Conservation (phyloP, 2,888 invertebrate genomes). For the Crematogaster levior region DNA sequence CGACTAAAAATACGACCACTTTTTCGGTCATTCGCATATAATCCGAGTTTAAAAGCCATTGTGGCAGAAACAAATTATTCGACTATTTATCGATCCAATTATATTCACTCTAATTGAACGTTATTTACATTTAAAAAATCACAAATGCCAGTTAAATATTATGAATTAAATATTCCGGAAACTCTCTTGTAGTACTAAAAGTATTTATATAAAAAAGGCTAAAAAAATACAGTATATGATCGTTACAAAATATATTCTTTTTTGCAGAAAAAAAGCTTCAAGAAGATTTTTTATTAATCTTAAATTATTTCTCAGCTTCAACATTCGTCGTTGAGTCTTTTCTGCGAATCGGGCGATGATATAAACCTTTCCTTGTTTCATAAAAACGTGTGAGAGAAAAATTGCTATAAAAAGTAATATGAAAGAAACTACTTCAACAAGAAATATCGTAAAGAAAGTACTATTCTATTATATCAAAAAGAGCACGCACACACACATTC, state of each 20-base stretch:
- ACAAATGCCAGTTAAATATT: background rate
- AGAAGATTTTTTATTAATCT: background rate
- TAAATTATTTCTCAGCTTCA: background rate
- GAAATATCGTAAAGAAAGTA: background rate
- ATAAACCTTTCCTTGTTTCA: background rate
- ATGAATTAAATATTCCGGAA: background rate
- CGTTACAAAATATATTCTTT: background rate
- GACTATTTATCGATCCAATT: constrained; percentile 30
- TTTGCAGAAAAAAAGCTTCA: background rate
- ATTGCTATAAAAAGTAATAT: background rate
- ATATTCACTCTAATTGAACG: constrained; percentile 9
- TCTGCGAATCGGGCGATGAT: background rate
- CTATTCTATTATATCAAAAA: background rate
- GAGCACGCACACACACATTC: background rate
- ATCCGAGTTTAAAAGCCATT: constrained; percentile 19
- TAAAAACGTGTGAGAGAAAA: background rate
- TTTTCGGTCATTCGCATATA: constrained; percentile 23
- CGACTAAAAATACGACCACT: constrained; percentile 1
- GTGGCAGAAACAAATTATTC: constrained; percentile 21
- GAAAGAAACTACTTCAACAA: background rate
- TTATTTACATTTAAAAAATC: constrained; percentile 20
- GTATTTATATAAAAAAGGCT: background rate
- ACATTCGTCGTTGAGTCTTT: background rate
- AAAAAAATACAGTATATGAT: background rate
- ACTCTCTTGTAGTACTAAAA: background rate